A percentile compares a stretch with the other conserved stretches of the same genome.
Evolutionary conservation across 2,888 invertebrate species (phyloP).

Genomic region (Dryobota labecula): DNA sequence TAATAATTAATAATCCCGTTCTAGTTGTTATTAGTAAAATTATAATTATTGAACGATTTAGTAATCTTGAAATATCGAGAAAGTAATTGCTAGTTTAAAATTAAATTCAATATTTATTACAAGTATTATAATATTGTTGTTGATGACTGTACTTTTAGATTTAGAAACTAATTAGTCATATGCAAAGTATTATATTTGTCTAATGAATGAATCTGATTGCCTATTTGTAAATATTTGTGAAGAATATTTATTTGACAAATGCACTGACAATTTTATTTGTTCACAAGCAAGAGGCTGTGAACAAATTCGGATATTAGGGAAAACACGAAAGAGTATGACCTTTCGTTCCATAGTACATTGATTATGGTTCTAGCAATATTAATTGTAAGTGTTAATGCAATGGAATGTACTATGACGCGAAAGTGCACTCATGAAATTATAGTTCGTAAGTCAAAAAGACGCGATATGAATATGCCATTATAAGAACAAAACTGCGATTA

Average conservation of each 20-base stretch:
- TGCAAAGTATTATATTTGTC: conserved; percentile 63
- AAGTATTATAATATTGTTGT: conserved; percentile 59
- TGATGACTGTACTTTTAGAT: conserved; percentile 65
- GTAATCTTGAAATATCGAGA: conserved; percentile 32
- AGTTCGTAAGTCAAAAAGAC: conserved; percentile 16
- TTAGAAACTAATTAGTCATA: conserved; percentile 61
- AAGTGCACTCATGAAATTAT: conserved; percentile 36
- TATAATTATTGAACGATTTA: conserved; percentile 32
- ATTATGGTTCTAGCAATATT: conserved; percentile 32
- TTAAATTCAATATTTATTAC: conserved; percentile 63
- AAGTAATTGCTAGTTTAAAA: conserved; percentile 47
- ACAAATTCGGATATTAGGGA: conserved; percentile 69
- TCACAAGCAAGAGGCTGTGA: conserved; percentile 82
- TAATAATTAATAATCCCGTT: conserved; percentile 66
- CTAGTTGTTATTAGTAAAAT: conserved; percentile 59
- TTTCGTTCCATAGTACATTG: conserved; percentile 34
- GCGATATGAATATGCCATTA: neutral
- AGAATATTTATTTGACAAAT: conserved; percentile 63
- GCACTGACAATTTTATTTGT: conserved; percentile 60
- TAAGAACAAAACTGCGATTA: neutral
- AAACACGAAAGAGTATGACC: conserved; percentile 31
- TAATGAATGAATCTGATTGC: conserved; percentile 49
- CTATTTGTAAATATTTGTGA: conserved; percentile 55
- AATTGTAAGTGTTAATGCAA: conserved; percentile 34
- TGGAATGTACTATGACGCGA: conserved; percentile 41